These are phyloP conservation scores for Scaptomyza flava DNA, from an alignment of 2,888 invertebrate genomes.

Conservation along the genomic window DNA sequence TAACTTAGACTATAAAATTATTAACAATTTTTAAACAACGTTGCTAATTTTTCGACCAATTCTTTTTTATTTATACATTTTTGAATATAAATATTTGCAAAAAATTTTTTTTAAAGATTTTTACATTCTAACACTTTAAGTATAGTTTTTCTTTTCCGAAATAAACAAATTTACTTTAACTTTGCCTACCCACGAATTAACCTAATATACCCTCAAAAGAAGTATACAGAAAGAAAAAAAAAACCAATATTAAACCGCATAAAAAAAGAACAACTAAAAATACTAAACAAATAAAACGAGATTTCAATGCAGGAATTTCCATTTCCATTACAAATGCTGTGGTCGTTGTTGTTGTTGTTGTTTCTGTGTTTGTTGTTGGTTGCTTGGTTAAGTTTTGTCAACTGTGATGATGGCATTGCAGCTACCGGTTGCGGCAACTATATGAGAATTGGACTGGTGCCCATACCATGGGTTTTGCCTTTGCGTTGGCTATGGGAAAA, in stretches of 20 bases:
- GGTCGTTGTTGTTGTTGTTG: constrained; percentile 43
- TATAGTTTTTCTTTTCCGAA: not conserved
- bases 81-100: too few relatives aligned
- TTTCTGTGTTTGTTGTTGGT: constrained; percentile 33
- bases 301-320: constrained; percentile 75
- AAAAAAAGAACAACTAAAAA: constrained; percentile 27
- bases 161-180: too few relatives aligned
- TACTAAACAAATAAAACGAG: constrained; percentile 63
- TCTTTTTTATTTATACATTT: too few relatives aligned
- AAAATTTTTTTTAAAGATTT: too few relatives aligned
- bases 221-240: not conserved
- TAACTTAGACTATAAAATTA: not conserved
- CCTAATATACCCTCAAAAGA: not conserved
- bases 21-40: not conserved
- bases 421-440: constrained; percentile 42
- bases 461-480: constrained; percentile 1
- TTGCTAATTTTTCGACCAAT: not conserved
- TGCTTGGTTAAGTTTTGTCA: constrained; percentile 67
- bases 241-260: constrained; percentile 51
- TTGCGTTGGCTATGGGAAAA: constrained; percentile 33
- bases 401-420: constrained; percentile 51
- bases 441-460: constrained; percentile 24
- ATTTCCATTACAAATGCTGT: constrained; percentile 74
- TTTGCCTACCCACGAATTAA: not conserved
- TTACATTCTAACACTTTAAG: not conserved